Evolutionary conservation across 2,797 vertebrate species (phyloP), one percentile per base, ranked within the genome.

Genomic region (Octomys mimax): DNA sequence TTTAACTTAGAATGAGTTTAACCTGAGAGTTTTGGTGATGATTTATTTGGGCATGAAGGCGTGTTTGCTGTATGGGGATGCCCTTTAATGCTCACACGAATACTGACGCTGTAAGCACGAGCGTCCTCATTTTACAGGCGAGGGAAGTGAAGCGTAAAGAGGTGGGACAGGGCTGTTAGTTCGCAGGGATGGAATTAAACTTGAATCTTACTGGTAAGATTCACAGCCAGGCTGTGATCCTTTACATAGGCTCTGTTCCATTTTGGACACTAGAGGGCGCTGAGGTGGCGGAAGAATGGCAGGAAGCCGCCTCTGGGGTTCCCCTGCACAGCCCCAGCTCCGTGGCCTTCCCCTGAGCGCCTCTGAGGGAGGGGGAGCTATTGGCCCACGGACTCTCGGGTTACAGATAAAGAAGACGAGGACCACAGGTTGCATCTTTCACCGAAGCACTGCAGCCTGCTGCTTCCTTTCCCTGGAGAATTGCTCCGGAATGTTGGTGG

Each of bases 181-280:
- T 4, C 26, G 26, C 73, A 49, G 73, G 42, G 8, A 33, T 70
- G 52, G 75, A 42, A 71, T 83, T 89, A 77, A 77, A 49, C 24
- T 77, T 77, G 46, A 28, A 26, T 46, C 42, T 46, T 49, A 49
- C 22, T 26, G 24, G 1, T 16, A 7, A 28, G 71, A 24, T 13
- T 46, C 39, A 28, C 16, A 7, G 73, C 73, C 14, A 49, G 13
- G 14, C 39, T 16, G 42, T 18, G 42, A 28, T 31, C 24, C 1
- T 77, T 49, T 77, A 49, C 42, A 18, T 8, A 77, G 13, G 77
- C 64, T 81, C 36, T 82, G n/a, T 16, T 49, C 4, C 36, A 33
- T 0, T 31, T 49, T 75, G 52, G 92, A 79, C 97, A 85, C 96
- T 57, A 97, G 97, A 89, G 96, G 96, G 97, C 89, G 54, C 78